Evolutionary conservation across 2,113 vertebrate genomes (phyloP), one percentile per base, ranked within the genome.

Genomic region (Asarcornis scutulata): DNA sequence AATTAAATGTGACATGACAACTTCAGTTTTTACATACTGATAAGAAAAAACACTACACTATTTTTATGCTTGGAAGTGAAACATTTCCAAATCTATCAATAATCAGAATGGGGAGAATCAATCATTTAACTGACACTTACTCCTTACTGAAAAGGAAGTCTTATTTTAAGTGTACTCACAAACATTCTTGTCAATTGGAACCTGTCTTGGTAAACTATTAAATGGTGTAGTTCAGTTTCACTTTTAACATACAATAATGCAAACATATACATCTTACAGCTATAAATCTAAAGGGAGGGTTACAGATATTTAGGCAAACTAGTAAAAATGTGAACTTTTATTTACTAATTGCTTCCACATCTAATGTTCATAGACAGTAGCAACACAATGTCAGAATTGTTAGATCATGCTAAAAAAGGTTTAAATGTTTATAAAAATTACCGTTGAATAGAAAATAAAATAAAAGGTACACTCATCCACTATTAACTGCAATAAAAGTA

Each of bases 191-290:
- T 97, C 98, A 98, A 97, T 97, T 97, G 97, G 92, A 88, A 97
- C 42, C 92, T 98, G 97, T 98, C 98, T 98, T 62, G 97, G 96
- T 96, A 97, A 96, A 98, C 98, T 97, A 97, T 89, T 95, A 97
- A 87, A 95, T 96, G 96, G 95, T 97, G 92, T 93, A 97, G 93
- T 97, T 96, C 81, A 94, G 13, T 88, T 95, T 91, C 63, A 83
- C 22, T 89, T 93, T 42, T 95, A 80, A 62, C n/a, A 93, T 69
- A 79, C 40, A 90, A 79, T 82, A 67, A 40, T 77, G 86, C 53
- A 81, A 62, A 78, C 18, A 84, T 78, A 93, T 48, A 58, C 83
- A 94, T 91, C 59, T 53, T 59, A 94, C 67, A 94, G 92, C 85
- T 72, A 75, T 53, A 96, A 82, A 27, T 79, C 63, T 86, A 64